Conservation (phyloP, 2,888 invertebrate genomes). For the Phasia obesa region DNA sequence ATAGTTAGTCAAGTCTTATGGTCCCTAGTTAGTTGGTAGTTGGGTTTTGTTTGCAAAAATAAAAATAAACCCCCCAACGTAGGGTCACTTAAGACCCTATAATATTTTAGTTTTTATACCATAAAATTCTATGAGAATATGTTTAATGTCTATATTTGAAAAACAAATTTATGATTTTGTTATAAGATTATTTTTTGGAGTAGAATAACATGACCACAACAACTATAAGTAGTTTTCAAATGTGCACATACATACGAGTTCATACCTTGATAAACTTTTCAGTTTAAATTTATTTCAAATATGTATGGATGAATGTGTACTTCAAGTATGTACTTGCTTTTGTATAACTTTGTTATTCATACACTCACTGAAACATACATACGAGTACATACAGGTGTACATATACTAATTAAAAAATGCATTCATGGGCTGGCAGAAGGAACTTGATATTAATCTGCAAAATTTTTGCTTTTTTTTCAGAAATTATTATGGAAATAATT, state of each 20-base stretch:
- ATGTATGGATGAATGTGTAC: background rate
- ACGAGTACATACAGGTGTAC: background rate
- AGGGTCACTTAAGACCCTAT: constrained; percentile 11
- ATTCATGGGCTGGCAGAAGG: constrained; percentile 36
- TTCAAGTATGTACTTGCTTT: background rate
- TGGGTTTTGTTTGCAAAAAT: constrained; percentile 13
- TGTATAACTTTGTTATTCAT: background rate
- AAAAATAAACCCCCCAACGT: background rate
- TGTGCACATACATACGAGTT: background rate
- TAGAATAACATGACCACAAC: constrained; percentile 49
- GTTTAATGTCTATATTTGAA: constrained; percentile 33
- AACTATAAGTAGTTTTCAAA: background rate
- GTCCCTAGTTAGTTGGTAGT: constrained; percentile 3
- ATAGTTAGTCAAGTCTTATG: background rate
- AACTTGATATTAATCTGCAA: constrained; percentile 56
- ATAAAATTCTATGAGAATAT: constrained; percentile 1
- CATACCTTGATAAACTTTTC: background rate
- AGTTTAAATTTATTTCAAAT: background rate
- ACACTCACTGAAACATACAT: background rate
- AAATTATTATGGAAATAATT: constrained; percentile 46
- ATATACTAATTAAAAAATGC: background rate
- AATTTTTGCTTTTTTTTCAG: background rate
- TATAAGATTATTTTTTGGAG: constrained; percentile 47
- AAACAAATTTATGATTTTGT: constrained; percentile 61
- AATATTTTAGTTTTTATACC: background rate